Base-by-base conservation (phyloP, 2,113 vertebrate species). In the Amphiprion ocellaris region DNA sequence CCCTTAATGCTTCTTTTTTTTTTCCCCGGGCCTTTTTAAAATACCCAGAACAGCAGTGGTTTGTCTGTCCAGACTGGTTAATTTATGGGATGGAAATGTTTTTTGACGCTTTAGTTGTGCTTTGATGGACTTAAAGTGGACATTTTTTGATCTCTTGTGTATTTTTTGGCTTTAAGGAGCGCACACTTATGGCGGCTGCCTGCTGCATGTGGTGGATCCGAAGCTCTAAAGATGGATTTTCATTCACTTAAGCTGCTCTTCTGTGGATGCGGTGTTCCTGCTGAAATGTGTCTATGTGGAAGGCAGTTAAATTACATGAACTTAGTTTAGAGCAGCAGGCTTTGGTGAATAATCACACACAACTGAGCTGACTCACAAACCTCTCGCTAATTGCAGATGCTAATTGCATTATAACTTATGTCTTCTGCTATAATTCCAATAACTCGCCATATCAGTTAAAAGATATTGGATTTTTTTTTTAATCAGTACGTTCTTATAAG, bases 81-180 rank as follows among this genome's bases (percentile, higher is more conserved):
- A 88, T 82, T 86, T 28, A 84, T 65, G 37, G 14, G 33, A 26
- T 1, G 17, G 63, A n/a, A 56, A 79, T 60, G 68, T 74, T 71
- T 76, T 77, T 76, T 69, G 52, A 74, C 60, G 74, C 41, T 30
- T 81, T 59, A 33, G 39, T 19, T 10, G 23, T 46, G 21, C 58
- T 50, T 1, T 61, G 69, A 76, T 76, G 70, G 17, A 79, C 54
- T 63, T 60, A 47, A 74, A 67, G 59, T 49, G 24, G 63, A 49
- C 26, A 8, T 78, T 56, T 84, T 62, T 28, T 71, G 17, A 67
- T 77, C 39, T 81, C 55, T 37, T 44, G 58, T 73, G 70, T 64
- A 33, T 81, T 67, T 47, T 3, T n/a, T 3, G 4, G 10, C 23
- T 69, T 64, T 63, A 39, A 72, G 60, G 61, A 30, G 41, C n/a